Evolutionary conservation across 2,113 vertebrate genomes (phyloP).

Genomic region (Paramisgurnus dabryanus): DNA sequence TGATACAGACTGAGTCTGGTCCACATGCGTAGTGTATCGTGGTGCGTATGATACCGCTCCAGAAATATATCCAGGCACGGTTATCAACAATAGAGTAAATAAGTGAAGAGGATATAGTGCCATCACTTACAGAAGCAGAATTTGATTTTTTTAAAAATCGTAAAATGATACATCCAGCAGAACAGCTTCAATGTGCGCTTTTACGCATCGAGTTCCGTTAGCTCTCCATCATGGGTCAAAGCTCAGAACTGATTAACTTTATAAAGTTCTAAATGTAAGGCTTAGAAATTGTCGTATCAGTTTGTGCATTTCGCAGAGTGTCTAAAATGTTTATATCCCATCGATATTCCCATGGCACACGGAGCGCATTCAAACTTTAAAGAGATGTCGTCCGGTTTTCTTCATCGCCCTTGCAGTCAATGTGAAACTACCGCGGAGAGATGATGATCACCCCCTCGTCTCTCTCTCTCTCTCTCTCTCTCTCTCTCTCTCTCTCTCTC

Average conservation of each 20-base stretch:
- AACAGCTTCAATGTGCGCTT: constrained; percentile 8
- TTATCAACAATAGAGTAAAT: constrained; percentile 51
- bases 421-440: background rate
- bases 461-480: constrained; percentile 37
- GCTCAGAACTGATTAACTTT: background rate
- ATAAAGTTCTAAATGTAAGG: constrained; percentile 2
- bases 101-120: constrained; percentile 54
- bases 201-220: background rate
- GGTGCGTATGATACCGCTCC: constrained; percentile 64
- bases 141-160: too few relatives aligned
- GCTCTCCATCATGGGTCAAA: constrained; percentile 5
- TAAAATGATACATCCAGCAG: constrained; percentile 26
- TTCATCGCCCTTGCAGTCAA: background rate
- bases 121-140: constrained; percentile 56
- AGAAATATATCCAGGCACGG: constrained; percentile 41
- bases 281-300: background rate
- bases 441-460: background rate
- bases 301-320: background rate
- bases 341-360: background rate
- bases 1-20: constrained; percentile 30
- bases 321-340: background rate
- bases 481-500: constrained; percentile 24
- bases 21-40: constrained; percentile 47
- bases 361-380: background rate
- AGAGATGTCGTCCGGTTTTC: background rate